Evolutionary conservation across 2,797 vertebrate species (phyloP), one percentile per base, ranked within the genome.

Genomic region (Spinus pinus): DNA sequence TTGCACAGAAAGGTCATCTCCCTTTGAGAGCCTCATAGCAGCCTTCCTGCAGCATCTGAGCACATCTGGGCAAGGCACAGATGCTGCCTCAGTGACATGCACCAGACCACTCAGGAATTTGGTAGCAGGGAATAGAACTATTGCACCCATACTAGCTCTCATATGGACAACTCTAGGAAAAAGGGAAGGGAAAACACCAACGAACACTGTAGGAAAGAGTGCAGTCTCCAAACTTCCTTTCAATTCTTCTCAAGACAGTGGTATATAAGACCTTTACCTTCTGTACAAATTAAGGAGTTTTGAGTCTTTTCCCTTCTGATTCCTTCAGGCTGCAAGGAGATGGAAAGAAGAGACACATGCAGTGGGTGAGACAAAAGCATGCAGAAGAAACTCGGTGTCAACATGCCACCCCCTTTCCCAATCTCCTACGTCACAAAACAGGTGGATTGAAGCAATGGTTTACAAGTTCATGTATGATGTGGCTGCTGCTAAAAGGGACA

Each of bases 301-400:
- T 95, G 96, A 7, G 97, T 96, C 49, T 86, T 93, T 65, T 97
- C 95, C 51, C 81, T 96, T 82, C 87, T 89, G 69, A 97, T 87
- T 28, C 97, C 97, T 97, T 97, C 97, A n/a, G 97, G 86, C 97
- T 97, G 73, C 50, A 31, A 18, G 58, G 58, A 7, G 14, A 44
- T 30, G 47, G 27, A 62, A 90, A 90, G 67, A 94, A 66, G 57
- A 86, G 28, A 39, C 12, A 58, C 1, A 21, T 9, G 6, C 24
- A 49, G 24, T 17, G 16, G 16, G 21, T 75, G 51, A 88, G 61
- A 87, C 65, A 33, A 81, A 81, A 72, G 19, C 6, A 35, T 10
- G 11, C 13, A 73, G 53, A 70, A 94, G 72, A 81, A 86, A 75
- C 35, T 39, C 56, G 73, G 30, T 9, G 15, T 6, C 24, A 81